Conservation (phyloP, 1,140 invertebrate genomes). For the Rhopalosiphum maidis region DNA sequence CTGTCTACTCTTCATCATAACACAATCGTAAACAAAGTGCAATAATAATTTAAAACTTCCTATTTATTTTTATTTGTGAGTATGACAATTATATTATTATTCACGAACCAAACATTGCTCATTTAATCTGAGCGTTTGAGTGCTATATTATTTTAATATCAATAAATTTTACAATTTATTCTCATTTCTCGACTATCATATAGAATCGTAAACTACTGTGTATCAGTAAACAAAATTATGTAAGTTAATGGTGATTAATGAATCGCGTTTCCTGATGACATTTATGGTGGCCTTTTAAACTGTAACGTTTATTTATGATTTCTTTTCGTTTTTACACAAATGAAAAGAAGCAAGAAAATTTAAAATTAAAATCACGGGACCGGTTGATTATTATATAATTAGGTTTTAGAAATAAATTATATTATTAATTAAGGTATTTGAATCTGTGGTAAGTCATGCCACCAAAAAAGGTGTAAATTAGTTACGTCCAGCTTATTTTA, state of each 20-base stretch:
- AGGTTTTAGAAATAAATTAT: no score
- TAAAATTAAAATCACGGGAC: neutral
- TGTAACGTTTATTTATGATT: neutral
- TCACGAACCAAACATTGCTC: neutral
- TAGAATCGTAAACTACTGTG: neutral
- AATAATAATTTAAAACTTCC: neutral
- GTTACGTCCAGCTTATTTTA: neutral
- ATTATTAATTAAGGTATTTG: no score
- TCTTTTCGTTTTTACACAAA: neutral
- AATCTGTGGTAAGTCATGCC: no score
- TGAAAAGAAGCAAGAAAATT: neutral
- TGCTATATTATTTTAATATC: neutral
- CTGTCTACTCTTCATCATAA: neutral
- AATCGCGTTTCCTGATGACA: neutral
- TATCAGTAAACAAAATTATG: neutral
- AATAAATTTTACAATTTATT: neutral
- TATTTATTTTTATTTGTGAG: neutral
- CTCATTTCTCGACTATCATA: neutral
- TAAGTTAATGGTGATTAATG: neutral
- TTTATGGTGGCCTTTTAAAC: neutral
- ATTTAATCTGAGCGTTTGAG: neutral
- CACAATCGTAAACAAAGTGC: neutral
- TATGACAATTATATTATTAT: neutral
- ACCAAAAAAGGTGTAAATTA: no score
- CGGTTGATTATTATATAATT: no score